phyloP scores from a whole-genome alignment of 2,888 invertebrate genomes.

The Eupithecia subfuscata region DNA sequence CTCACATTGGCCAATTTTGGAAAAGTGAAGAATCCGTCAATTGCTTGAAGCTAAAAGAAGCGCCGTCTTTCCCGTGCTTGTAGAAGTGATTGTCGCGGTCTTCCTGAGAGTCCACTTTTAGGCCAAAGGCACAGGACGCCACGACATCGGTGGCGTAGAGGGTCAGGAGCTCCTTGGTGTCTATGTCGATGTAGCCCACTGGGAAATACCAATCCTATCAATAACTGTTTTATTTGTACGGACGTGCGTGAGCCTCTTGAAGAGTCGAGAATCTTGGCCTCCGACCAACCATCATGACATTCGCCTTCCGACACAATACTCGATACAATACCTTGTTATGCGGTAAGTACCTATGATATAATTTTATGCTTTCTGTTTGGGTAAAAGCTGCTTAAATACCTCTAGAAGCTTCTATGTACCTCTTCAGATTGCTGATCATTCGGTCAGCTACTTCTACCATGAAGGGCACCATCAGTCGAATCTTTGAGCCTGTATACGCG shows the following conservation, averaged over 20 bases:
- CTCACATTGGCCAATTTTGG: constrained; percentile 23
- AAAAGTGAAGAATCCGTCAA: constrained; percentile 18
- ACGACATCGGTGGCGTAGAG: constrained; percentile 85
- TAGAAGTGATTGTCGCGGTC: constrained; percentile 83
- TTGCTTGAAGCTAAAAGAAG: constrained; percentile 19
- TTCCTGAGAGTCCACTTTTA: constrained; percentile 79
- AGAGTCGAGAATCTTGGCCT: background rate
- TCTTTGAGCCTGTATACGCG: constrained; percentile 81
- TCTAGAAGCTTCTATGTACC: constrained; percentile 51
- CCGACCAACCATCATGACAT: background rate
- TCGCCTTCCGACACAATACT: background rate
- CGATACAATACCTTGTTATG: too few relatives aligned
- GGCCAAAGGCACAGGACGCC: constrained; percentile 83
- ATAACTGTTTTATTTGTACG: too few relatives aligned
- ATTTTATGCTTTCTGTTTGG: too few relatives aligned
- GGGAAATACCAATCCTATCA: background rate
- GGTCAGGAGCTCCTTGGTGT: constrained; percentile 73
- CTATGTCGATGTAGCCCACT: constrained; percentile 35
- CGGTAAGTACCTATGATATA: too few relatives aligned
- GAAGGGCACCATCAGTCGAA: constrained; percentile 71
- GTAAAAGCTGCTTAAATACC: constrained; percentile 47
- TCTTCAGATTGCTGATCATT: constrained; percentile 59
- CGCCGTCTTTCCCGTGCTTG: constrained; percentile 30
- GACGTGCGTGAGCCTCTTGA: background rate
- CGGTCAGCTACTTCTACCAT: constrained; percentile 71